Evolutionary conservation across 92 coral and sea anemone genomes (phyloP).

Genomic region (Epizoanthus ramosus): DNA sequence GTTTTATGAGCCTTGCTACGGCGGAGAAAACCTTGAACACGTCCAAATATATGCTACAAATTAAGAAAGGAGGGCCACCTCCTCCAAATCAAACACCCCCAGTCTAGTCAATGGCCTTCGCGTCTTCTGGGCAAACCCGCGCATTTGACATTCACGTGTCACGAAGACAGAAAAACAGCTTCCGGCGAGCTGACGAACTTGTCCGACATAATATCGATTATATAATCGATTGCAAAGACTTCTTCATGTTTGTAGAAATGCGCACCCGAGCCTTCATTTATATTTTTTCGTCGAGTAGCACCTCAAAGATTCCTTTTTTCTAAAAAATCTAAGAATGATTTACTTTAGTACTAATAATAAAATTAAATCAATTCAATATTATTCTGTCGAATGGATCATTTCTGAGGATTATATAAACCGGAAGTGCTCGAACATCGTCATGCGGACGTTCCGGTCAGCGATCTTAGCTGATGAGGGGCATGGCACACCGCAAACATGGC

Average conservation of each 20-base stretch:
- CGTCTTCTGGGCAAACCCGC: conserved; percentile 23
- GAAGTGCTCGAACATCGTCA: no score
- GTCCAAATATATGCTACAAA: background rate
- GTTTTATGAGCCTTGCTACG: background rate
- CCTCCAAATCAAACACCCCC: conserved; percentile 21
- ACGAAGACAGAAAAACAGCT: background rate
- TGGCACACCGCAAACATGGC: background rate
- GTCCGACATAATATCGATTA: conserved; percentile 9
- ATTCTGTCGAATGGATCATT: no score
- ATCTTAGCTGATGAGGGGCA: no score
- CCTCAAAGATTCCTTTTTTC: no score
- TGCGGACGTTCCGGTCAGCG: no score
- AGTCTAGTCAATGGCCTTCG: conserved; percentile 19
- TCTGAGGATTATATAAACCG: no score
- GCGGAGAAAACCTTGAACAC: background rate
- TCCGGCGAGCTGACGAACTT: background rate
- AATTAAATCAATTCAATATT: no score
- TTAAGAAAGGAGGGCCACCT: background rate
- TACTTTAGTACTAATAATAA: no score
- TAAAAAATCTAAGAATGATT: no score
- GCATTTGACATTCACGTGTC: background rate
- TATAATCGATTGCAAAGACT: background rate
- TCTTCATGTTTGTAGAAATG: background rate
- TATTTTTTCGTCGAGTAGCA: no score
- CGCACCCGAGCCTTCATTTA: no score